Conservation (phyloP, 1,140 invertebrate species). For the Bombus picipes region DNA sequence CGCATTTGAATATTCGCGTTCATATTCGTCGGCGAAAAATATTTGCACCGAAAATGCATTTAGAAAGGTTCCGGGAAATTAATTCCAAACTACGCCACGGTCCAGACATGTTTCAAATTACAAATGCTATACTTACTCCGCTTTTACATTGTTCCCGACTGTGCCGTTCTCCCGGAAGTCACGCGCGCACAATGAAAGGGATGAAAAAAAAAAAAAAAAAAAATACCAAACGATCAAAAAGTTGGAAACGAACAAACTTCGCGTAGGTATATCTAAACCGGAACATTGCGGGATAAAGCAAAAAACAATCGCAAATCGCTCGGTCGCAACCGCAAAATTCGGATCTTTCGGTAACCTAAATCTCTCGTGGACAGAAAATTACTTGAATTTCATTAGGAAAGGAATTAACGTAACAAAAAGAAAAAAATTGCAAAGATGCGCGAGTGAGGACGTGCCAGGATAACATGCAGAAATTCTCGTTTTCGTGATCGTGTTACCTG, state of each 20-base stretch:
- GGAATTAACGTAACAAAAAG: neutral
- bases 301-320: conserved; percentile 5
- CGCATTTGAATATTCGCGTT: neutral
- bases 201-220: too few relatives aligned
- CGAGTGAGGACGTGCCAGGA: neutral
- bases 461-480: conserved; percentile 2
- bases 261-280: neutral
- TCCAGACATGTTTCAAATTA: too few relatives aligned
- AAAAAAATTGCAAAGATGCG: neutral
- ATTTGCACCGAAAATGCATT: neutral
- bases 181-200: too few relatives aligned
- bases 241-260: neutral
- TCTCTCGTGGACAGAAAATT: neutral
- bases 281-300: too few relatives aligned
- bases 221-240: neutral
- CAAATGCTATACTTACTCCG: too few relatives aligned
- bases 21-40: neutral
- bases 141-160: too few relatives aligned
- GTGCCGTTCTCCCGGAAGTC: too few relatives aligned
- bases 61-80: neutral
- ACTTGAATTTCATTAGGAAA: neutral
- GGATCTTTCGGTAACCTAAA: neutral
- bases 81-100: neutral
- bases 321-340: neutral
- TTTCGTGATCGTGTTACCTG: neutral